Evolutionary conservation across 2,113 vertebrate species (phyloP), one percentile per base, ranked within the genome.

Genomic region (Heterotis niloticus): DNA sequence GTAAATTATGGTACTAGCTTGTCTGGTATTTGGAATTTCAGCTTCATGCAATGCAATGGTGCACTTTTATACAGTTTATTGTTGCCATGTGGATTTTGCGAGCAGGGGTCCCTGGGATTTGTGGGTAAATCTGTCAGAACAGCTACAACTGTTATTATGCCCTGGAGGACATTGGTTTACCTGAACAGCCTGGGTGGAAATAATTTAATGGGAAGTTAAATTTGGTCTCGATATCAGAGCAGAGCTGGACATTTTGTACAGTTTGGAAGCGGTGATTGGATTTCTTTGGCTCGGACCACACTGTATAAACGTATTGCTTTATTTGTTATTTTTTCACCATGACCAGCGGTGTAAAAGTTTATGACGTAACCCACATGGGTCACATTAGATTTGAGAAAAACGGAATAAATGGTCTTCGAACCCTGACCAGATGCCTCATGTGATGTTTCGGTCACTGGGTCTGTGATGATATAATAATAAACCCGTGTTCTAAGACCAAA

Each of bases 151-250:
- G 10, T 18, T 28, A 10, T 59, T 74, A 20, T n/a, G 24, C 23
- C 52, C 16, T 74, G 54, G 71, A 28, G 52, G 34, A 23, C 56
- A 26, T 57, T 24, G 17, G 71, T 74, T 74, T 74, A 74, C 24
- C 1, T 57, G 20, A 17, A 16, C n/a, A 18, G 14, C 57, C 13
- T 51, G 13, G 57, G 71, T 57, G 71, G 57, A 57, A 74, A 54
- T 74, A 52, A 57, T 74, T 23, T 24, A 26, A 59, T 23, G 54
- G 23, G 17, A 74, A 57, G 71, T 44, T 44, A 54, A 73, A 57
- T 74, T 74, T 74, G 13, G 24, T 54, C 54, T 12, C 18, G 51
- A 74, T 57, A 17, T 74, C 57, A 52, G 71, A 54, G 14, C 51
- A 57, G 71, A 57, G 71, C 57, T 57, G 57, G 7, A 7, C 71